Evolutionary conservation across 1,140 invertebrate genomes (phyloP), one percentile per base, ranked within the genome.

Genomic region (Pararge aegeria): DNA sequence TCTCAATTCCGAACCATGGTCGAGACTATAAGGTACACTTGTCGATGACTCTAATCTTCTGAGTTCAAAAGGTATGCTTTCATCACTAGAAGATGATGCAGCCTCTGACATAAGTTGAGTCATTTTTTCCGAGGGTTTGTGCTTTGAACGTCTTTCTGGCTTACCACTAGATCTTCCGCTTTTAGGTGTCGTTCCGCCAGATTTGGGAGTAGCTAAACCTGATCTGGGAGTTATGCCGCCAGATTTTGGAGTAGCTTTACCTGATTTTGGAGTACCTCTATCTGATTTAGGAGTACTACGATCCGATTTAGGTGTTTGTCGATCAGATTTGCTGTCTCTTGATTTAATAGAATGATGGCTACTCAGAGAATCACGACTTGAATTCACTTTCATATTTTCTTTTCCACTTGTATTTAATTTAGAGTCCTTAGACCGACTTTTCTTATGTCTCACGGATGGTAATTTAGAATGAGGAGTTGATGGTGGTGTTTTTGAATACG

Each of bases 21-120:
- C 91, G 9, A 93, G 75, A 62, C 91, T 91, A 66, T 91, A 92
- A 2, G 92, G 92, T 50, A 93, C 92, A 80, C 93, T 93, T 12
- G 89, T 78, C 34, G 92, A 91, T 46, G 91, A 85, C 70, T 93
- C 92, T 60, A 93, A 71, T 58, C 91, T 82, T 77, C 84, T 90
- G 29, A 90, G 68, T 60, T 90, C 87, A 54, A 87, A 78, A 4
- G 90, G 89, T 56, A 89, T 85, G 64, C 88, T 90, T 70, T 91
- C 90, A 55, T 89, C 86, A 44, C 91, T 91, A 6, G 91, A 90
- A 52, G 89, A 90, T 19, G 90, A 91, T 48, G 86, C 83, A 13
- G 89, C 87, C 78, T 90, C 87, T 40, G 90, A 91, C 81, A 90
- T 89, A 37, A 90, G 70, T 59, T 90, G 87, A 21, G 81, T 87